Evolutionary conservation across 2,797 vertebrate genomes (phyloP).

Genomic region (Triplophysa bombifrons): DNA sequence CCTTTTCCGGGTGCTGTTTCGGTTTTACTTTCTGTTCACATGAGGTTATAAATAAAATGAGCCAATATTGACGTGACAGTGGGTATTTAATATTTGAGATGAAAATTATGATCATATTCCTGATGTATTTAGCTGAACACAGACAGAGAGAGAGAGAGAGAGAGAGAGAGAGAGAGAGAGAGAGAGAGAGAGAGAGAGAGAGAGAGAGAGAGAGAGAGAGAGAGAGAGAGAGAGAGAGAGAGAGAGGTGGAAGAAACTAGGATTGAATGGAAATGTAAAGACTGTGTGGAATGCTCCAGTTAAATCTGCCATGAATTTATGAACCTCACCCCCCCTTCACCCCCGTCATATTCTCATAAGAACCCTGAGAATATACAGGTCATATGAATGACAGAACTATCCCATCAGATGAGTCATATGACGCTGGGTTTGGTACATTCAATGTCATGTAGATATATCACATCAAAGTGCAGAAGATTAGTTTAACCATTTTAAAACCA

Average conservation of each 20-base stretch:
- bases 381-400: too few species aligned
- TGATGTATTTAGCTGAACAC: too few species aligned
- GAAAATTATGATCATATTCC: not conserved
- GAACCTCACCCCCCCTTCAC: constrained; percentile 74
- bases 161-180: constrained; percentile 35
- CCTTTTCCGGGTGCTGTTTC: too few species aligned
- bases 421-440: constrained; percentile 9
- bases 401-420: too few species aligned
- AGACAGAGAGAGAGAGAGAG: constrained; percentile 19
- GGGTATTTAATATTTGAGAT: not conserved
- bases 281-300: constrained; percentile 69
- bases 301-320: constrained; percentile 75
- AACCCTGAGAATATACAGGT: constrained; percentile 26
- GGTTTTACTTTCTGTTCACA: not conserved
- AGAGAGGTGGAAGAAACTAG: constrained; percentile 30
- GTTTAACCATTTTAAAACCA: too few species aligned
- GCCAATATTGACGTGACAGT: too few species aligned
- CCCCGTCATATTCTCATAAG: constrained; percentile 67
- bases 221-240: constrained; percentile 25
- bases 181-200: constrained; percentile 33
- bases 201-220: constrained; percentile 36
- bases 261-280: constrained; percentile 68
- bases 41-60: too few species aligned
- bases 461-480: not conserved
- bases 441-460: not conserved